Evolutionary conservation across 2,888 invertebrate genomes (phyloP).

Genomic region (Leucoma salicis): DNA sequence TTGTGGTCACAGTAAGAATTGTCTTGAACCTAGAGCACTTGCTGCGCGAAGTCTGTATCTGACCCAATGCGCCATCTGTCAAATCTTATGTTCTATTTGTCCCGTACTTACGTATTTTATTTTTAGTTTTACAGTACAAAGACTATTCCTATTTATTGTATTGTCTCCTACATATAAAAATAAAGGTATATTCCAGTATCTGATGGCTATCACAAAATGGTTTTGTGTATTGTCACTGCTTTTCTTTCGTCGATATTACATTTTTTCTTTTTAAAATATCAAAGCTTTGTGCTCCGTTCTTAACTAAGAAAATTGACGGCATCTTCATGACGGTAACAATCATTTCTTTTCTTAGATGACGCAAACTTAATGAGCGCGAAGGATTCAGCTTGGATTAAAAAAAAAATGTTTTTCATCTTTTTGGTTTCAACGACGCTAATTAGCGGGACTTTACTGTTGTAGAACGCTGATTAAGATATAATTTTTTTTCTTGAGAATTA

Average conservation of each 20-base stretch:
- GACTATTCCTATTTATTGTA: too few species aligned
- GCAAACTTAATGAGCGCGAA: background rate
- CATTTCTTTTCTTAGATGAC: background rate
- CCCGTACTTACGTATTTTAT: too few species aligned
- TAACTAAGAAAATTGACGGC: background rate
- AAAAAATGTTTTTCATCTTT: background rate
- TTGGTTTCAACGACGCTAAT: background rate
- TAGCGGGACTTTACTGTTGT: background rate
- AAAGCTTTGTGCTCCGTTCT: background rate
- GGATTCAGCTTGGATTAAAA: background rate
- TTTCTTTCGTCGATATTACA: background rate
- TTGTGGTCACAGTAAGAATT: too few species aligned
- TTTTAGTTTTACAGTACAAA: too few species aligned
- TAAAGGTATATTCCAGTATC: too few species aligned
- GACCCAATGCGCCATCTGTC: too few species aligned
- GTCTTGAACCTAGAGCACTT: too few species aligned
- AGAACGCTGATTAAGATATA: background rate
- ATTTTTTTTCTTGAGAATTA: background rate
- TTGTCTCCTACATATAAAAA: too few species aligned
- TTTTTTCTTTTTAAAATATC: background rate
- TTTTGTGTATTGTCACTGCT: too few species aligned
- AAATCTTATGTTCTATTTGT: too few species aligned
- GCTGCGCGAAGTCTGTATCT: too few species aligned
- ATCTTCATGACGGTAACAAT: background rate
- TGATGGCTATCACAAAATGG: too few species aligned